Evolutionary conservation across 2,113 vertebrate genomes (phyloP).

Genomic region (Trinectes maculatus): DNA sequence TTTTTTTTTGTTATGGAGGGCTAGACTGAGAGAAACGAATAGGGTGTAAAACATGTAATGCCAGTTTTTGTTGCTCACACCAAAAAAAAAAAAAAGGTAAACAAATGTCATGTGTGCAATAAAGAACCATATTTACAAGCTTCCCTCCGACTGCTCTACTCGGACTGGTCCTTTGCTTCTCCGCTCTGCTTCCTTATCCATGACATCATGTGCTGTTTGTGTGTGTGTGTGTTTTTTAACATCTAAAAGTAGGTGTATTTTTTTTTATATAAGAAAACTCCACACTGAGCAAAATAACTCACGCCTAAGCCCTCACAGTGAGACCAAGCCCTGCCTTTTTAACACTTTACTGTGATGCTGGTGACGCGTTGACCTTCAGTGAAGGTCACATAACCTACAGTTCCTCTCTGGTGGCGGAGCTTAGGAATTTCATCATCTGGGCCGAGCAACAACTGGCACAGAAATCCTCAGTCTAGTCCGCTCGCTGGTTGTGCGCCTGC

Average conservation of each 20-base stretch:
- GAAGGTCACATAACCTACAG: conserved; percentile 1
- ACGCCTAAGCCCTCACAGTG: conserved; percentile 12
- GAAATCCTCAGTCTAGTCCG: neutral
- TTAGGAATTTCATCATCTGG: neutral
- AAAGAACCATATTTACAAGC: conserved; percentile 80
- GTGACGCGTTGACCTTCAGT: conserved; percentile 33
- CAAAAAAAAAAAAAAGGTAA: conserved; percentile 56
- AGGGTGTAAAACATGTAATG: conserved; percentile 73
- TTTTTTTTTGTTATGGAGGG: conserved; percentile 69
- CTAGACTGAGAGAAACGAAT: conserved; percentile 54
- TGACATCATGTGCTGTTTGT: conserved; percentile 36
- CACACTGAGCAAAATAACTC: conserved; percentile 13
- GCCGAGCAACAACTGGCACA: conserved; percentile 5
- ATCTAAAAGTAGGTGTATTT: conserved; percentile 61
- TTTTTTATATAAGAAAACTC: conserved; percentile 33
- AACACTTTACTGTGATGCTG: conserved; percentile 4
- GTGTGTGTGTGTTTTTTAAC: conserved; percentile 37
- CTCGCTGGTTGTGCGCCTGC: neutral
- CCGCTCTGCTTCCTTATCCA: conserved; percentile 44
- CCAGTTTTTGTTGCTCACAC: conserved; percentile 77
- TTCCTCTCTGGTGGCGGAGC: conserved; percentile 17
- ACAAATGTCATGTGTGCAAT: conserved; percentile 82
- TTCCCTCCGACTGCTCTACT: conserved; percentile 64
- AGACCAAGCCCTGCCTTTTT: too few species aligned
- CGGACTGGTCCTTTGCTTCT: conserved; percentile 69